Percentiles rank a stretch among this genome's conserved stretches.
Conservation (phyloP, 2,797 vertebrate species). For the Sternotherus odoratus region DNA sequence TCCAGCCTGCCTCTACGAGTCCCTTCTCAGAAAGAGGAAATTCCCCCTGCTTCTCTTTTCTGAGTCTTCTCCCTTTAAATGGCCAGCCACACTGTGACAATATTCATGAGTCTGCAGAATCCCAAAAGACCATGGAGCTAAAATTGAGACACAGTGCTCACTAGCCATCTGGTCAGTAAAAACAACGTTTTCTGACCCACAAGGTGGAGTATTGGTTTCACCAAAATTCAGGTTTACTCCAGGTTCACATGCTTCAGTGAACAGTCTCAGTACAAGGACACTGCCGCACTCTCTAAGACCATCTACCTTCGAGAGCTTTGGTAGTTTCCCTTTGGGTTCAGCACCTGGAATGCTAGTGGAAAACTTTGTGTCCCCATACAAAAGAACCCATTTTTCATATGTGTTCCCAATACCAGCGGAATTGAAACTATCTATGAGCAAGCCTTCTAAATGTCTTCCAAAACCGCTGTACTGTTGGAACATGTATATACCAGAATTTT, state of each 20-base stretch:
- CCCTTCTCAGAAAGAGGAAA: not conserved
- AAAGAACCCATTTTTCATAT: not conserved
- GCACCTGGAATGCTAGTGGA: not conserved
- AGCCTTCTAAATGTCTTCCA: not conserved
- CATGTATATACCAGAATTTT: accelerated
- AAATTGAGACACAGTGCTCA: not conserved
- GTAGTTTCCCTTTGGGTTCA: not conserved
- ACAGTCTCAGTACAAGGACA: not conserved
- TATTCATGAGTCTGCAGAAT: not conserved
- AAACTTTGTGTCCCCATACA: not conserved
- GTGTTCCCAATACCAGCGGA: not conserved
- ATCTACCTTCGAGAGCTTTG: not conserved
- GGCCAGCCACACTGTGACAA: not conserved
- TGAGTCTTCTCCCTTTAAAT: not conserved
- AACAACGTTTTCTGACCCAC: not conserved
- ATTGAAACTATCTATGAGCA: not conserved
- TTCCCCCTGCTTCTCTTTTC: not conserved
- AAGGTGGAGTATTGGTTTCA: not conserved
- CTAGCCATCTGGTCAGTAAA: not conserved
- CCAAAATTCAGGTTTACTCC: not conserved
- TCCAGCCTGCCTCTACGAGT: not conserved
- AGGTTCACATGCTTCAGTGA: constrained; percentile 3
- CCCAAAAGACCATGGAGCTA: not conserved
- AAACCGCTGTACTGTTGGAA: not conserved
- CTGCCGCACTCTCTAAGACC: not conserved